These are phyloP conservation scores for Mixornis gularis DNA, from an alignment of 2,113 vertebrate genomes.

Conservation along the genomic window DNA sequence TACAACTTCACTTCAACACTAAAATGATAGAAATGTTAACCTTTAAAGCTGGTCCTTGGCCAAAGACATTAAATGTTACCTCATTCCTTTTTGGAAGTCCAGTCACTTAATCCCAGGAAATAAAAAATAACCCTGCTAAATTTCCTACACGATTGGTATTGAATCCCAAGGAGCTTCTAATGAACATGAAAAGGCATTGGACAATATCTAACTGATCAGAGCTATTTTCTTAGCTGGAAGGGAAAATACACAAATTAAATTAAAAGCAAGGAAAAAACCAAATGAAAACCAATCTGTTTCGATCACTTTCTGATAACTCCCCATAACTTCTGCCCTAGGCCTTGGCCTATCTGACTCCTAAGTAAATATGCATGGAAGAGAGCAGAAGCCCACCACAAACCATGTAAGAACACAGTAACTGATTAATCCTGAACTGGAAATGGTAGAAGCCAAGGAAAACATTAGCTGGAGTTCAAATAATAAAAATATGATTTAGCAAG, in stretches of 20 bases:
- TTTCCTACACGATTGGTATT: not conserved
- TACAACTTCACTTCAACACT: not conserved
- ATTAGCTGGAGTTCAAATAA: conserved; percentile 43
- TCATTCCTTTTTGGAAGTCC: not conserved
- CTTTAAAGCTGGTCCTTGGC: not conserved
- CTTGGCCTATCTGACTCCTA: not conserved
- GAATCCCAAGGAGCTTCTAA: not conserved
- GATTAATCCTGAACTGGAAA: conserved; percentile 55
- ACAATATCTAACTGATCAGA: not conserved
- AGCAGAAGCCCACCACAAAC: conserved; percentile 15
- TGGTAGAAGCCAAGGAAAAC: conserved; percentile 46
- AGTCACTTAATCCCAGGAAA: conserved; percentile 22
- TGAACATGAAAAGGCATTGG: not conserved
- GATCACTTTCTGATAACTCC: not conserved
- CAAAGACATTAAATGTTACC: not conserved
- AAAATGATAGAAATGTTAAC: not conserved
- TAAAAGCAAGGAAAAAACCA: not conserved
- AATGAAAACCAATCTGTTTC: not conserved
- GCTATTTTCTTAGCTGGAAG: not conserved
- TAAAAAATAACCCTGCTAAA: not conserved
- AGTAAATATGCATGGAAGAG: conserved; percentile 12
- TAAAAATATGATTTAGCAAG: conserved; percentile 30
- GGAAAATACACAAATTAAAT: conserved; percentile 10
- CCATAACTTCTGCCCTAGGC: not conserved
- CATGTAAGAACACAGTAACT: not conserved